Base-by-base conservation (phyloP, 2,797 vertebrate genomes). In the Poecilia wingei region DNA sequence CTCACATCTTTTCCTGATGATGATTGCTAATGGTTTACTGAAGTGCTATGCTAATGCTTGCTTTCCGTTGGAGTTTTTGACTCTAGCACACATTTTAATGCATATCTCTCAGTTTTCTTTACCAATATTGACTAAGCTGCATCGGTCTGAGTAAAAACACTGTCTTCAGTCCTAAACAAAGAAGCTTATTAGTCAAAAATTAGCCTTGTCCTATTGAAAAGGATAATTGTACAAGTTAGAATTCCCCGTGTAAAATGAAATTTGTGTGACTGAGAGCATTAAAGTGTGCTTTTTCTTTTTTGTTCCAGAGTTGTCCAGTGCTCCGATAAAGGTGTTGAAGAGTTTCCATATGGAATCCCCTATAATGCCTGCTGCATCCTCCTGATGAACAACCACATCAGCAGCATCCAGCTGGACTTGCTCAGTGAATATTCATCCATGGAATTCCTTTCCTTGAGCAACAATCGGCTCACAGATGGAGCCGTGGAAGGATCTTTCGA, bases 301-400 rank as follows among this genome's bases (percentile, higher is more conserved):
- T n/a, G 83, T 0, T 94, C 36, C 88, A 94, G 94, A 91, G 86
- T 94, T 79, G 88, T 96, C 82, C 95, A 94, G 75, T 96, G 96
- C 79, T 97, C 93, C 25, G 93, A 95, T 70, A 95, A 96, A 95
- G 84, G 78, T 0, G 64, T 95, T n/a, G 86, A 91, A 4, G 94
- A 83, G 78, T 64, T 94, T 10, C 92, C 93, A 2, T 93, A 96
- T 9, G 92, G 94, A 74, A 95, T 95, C 68, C 93, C 91, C 25
- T 95, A 93, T 55, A 94, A 91, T 25, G 78, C 89, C 70, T 94
- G 93, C 39, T 96, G 92, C 83, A 61, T 96, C 84, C 87, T 93
- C 20, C 86, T 96, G 76, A 95, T 93, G 93, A 96, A 94, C 79
- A 96, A 95, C 83, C 87, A 28, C 73, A 94, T 94, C 31, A 18